phyloP scores from a whole-genome alignment of 2,888 invertebrate species.

The Mantis religiosa region DNA sequence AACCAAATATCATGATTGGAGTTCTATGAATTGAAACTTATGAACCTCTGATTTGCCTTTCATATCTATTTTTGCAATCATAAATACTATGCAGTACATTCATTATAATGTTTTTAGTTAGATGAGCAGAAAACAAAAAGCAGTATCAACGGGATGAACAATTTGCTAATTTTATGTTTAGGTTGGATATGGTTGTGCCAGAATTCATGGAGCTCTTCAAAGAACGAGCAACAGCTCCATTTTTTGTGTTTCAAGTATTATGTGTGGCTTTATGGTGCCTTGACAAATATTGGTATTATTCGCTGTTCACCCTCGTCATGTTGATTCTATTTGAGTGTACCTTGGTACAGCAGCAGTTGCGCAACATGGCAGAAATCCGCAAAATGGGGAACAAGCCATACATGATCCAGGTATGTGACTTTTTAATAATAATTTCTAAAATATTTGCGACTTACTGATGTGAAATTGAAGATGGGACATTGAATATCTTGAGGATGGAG shows the following conservation, averaged over 20 bases:
- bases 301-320: constrained; percentile 94
- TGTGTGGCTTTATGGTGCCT: constrained; percentile 98
- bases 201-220: constrained; percentile 95
- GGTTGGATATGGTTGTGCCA: constrained; percentile 80
- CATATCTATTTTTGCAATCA: too few species aligned
- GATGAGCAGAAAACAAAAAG: too few species aligned
- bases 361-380: constrained; percentile 97
- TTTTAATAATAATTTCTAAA: neutral
- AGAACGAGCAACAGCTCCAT: constrained; percentile 97
- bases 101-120: too few species aligned
- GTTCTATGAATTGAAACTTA: too few species aligned
- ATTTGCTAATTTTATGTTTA: constrained; percentile 37
- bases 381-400: constrained; percentile 99
- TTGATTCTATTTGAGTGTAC: constrained; percentile 95
- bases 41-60: too few species aligned
- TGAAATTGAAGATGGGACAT: too few species aligned
- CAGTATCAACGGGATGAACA: too few species aligned
- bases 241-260: constrained; percentile 99
- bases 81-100: too few species aligned
- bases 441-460: too few species aligned
- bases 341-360: constrained; percentile 93
- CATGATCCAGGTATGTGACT: constrained; percentile 60
- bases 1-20: too few species aligned
- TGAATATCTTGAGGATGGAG: too few species aligned
- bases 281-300: constrained; percentile 98